A percentile compares a stretch with the other conserved stretches of the same genome.
These are phyloP conservation scores for Dione vanillae DNA, from an alignment of 2,888 invertebrate genomes.

Conservation along the genomic window DNA sequence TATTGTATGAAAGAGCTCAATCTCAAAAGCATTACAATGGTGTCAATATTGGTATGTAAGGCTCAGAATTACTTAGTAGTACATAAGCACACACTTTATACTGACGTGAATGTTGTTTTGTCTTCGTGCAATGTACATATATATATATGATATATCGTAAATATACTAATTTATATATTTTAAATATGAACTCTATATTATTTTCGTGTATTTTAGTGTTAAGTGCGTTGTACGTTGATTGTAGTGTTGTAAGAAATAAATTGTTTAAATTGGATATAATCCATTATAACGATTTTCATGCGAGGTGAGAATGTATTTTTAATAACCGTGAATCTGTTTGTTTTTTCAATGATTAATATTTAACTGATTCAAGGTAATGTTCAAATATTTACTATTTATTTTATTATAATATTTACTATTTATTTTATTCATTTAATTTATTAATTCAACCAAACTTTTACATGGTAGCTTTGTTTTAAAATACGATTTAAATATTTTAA, in stretches of 20 bases:
- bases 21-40: conserved; percentile 2
- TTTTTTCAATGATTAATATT: not conserved
- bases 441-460: too few species aligned
- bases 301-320: conserved; percentile 62
- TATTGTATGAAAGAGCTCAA: not conserved
- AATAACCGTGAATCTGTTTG: not conserved
- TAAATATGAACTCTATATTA: conserved; percentile 5
- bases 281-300: conserved; percentile 85
- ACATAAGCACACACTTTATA: conserved; percentile 37
- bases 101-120: conserved; percentile 34
- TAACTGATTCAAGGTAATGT: not conserved
- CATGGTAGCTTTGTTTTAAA: too few species aligned
- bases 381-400: not conserved
- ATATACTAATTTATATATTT: not conserved
- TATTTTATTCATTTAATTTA: too few species aligned
- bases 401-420: too few species aligned
- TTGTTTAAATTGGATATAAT: conserved; percentile 82
- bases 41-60: conserved; percentile 11
- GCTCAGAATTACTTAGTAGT: conserved; percentile 41
- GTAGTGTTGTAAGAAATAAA: conserved; percentile 37
- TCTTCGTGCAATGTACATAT: conserved; percentile 19
- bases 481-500: too few species aligned
- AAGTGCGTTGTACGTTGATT: conserved; percentile 22
- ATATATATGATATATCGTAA: conserved; percentile 27
- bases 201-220: conserved; percentile 20